Evolutionary conservation across 2,888 invertebrate genomes (phyloP), one percentile per base, ranked within the genome.

Genomic region (Drymonia ruficornis): DNA sequence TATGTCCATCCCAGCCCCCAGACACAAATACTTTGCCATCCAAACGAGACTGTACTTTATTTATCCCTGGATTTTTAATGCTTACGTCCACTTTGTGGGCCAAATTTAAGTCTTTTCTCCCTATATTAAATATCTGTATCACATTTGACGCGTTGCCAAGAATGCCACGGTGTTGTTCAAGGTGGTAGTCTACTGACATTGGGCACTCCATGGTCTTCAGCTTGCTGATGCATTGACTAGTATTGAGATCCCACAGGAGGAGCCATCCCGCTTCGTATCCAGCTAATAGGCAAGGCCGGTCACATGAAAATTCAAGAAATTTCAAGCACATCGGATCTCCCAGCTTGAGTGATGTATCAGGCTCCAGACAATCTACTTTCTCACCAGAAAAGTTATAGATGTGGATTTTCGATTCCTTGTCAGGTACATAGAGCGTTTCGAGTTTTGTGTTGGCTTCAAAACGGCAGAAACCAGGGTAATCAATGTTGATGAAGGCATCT

Each of bases 231-330:
- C 91, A 86, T 76, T 93, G 93, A 78, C 93, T 93, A 68, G 94
- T 94, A 70, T 93, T 94, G 70, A 95, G 88, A 86, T 96, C 95
- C 96, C 96, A 97, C 18, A 96, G 86, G 13, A 95, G 85, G 49
- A 96, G 89, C 80, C 95, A 94, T 0, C 97, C 97, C 19, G 95
- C 94, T 81, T 97, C 97, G 67, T 96, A 97, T 44, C 95, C 95
- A 13, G 94, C 95, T 50, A 97, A 83, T 19, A 96, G 76, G 73
- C 93, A 94, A 4, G 86, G 80, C 61, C 86, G 89, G 62, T 94
- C 93, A 57, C 80, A 73, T 23, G 93, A 80, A 66, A 91, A 94
- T 75, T 93, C 87, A 57, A 91, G 75, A 72, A 85, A 89, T 70
- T 93, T 91, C 65, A 96, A 82, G 65, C 94, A 94, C 96, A 96